Base-by-base conservation (phyloP, 2,888 invertebrate species). In the Ophion costatus region DNA sequence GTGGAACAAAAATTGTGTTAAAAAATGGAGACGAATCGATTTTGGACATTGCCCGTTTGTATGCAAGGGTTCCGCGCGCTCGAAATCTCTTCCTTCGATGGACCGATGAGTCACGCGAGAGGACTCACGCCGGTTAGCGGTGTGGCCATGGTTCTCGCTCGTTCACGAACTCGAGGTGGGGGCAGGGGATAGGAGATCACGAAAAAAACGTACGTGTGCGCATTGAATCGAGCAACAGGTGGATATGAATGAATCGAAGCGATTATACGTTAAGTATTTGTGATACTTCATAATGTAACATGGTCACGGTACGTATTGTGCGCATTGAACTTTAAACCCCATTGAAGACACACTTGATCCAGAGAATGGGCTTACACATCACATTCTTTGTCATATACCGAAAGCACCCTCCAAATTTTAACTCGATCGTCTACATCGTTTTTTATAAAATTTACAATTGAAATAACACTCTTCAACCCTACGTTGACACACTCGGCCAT, bases 71-170 rank as follows among this genome's bases (percentile, higher is more conserved):
- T 73, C 38, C 66, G 20, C 51, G 29, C 66, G 70, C 63, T 51
- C 42, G 56, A 64, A 56, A 83, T 71, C 45, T 80, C 63, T 78
- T 69, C 70, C 45, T 70, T 69, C 24, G 33, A 61, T 63, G 57
- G 63, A 69, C 66, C 64, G 81, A 85, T 82, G 86, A 83, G 80
- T 84, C 84, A 87, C 76, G 74, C 59, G 45, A 24, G 73, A 61
- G 42, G 71, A 80, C 80, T 51, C 78, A 42, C 67, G 66, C 38
- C 61, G 57, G 80, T n/a, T 59, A 56, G 20, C 42, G 42, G 38
- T 63, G 59, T 11, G 69, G 61, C 17, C 51, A 51, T 22, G 38
- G 69, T 80, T 83, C 75, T 71, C 67, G 73, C 20, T 84, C 56
- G 42, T 51, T 24, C 29, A 51, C 80, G 6, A 66, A 67, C 24